Conservation (phyloP, 2,888 invertebrate genomes). For the Cyrtodaria siliqua region DNA sequence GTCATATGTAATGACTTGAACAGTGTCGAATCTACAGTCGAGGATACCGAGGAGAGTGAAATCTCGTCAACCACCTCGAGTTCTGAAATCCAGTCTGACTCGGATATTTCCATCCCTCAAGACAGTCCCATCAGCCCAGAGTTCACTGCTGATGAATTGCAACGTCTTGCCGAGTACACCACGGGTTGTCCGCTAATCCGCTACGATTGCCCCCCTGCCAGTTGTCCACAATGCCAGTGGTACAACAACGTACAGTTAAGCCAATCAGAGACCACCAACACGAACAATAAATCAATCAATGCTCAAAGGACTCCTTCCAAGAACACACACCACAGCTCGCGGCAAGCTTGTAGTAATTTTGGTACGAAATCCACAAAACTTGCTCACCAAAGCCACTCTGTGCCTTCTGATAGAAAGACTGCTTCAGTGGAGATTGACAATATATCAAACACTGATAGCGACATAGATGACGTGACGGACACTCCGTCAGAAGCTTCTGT, state of each 20-base stretch:
- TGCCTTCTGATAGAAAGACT: conserved; percentile 42
- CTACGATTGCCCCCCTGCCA: conserved; percentile 79
- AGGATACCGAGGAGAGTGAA: conserved; percentile 76
- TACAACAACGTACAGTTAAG: conserved; percentile 9
- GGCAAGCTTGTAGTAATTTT: neutral
- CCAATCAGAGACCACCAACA: neutral
- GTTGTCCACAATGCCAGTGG: conserved; percentile 82
- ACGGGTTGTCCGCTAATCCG: conserved; percentile 81
- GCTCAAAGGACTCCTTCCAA: conserved; percentile 42
- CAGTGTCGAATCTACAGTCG: conserved; percentile 70
- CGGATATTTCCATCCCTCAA: conserved; percentile 66
- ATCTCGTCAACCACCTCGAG: conserved; percentile 78
- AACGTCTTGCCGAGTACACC: conserved; percentile 79
- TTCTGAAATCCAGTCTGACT: conserved; percentile 78
- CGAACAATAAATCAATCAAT: conserved; percentile 30
- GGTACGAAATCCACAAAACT: conserved; percentile 42
- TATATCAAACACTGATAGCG: conserved; percentile 63
- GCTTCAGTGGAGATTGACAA: conserved; percentile 51
- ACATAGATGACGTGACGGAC: conserved; percentile 47
- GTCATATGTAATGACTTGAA: conserved; percentile 84
- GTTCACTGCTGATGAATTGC: conserved; percentile 77
- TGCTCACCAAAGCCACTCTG: conserved; percentile 51
- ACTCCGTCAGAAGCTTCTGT: conserved; percentile 39
- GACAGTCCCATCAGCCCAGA: conserved; percentile 63
- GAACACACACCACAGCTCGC: conserved; percentile 9